phyloP scores from a whole-genome alignment of 2,888 invertebrate genomes.

The Onthophagus sagittarius region DNA sequence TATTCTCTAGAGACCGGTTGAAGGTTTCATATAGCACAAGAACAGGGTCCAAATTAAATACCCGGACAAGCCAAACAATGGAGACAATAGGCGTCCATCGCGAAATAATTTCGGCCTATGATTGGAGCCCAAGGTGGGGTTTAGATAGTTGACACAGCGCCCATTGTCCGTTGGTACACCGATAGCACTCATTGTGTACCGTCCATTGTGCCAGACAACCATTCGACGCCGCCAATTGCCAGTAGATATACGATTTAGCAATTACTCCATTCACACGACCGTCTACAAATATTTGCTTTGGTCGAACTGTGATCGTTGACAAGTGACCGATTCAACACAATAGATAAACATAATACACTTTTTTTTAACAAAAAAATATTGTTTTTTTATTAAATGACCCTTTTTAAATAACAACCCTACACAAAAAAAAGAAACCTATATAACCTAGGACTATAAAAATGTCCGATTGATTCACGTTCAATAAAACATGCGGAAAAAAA shows the following conservation, averaged over 20 bases:
- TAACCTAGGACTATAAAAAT: no score
- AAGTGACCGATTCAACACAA: not conserved
- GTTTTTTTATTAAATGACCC: no score
- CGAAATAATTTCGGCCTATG: constrained; percentile 20
- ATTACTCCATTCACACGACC: not conserved
- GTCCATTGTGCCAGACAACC: not conserved
- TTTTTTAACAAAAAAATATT: not conserved
- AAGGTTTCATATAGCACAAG: not conserved
- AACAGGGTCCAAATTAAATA: constrained; percentile 1
- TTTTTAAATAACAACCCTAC: no score
- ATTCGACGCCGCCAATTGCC: not conserved
- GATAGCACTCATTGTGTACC: not conserved
- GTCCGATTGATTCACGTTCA: no score
- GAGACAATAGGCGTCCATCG: constrained; percentile 8
- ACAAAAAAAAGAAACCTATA: no score
- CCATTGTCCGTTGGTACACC: constrained; percentile 4
- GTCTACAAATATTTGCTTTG: not conserved
- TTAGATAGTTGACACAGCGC: constrained; percentile 8
- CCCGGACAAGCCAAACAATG: constrained; percentile 1
- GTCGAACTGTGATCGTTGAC: not conserved
- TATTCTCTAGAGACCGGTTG: not conserved
- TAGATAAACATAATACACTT: not conserved
- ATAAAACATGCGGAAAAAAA: no score
- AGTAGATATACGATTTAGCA: not conserved
- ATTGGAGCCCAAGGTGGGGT: constrained; percentile 6